Conservation (phyloP, 1,140 invertebrate species). For the Hylaeus anthracinus region DNA sequence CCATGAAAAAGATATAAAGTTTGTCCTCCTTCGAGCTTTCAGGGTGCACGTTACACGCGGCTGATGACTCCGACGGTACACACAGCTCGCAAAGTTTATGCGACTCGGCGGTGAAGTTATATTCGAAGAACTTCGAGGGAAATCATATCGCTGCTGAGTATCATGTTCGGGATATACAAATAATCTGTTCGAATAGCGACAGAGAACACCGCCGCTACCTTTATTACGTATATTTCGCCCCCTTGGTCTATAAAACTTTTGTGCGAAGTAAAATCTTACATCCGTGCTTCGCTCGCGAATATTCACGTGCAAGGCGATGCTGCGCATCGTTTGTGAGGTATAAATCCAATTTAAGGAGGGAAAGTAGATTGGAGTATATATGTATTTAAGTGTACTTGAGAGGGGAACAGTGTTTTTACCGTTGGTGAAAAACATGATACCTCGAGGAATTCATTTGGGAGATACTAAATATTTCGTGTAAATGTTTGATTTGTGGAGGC, state of each 20-base stretch:
- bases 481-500: too few relatives aligned
- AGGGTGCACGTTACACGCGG: constrained; percentile 32
- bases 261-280: constrained; percentile 47
- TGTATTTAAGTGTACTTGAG: too few relatives aligned
- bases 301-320: too few relatives aligned
- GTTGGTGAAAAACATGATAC: too few relatives aligned
- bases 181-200: constrained; percentile 57
- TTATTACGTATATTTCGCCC: constrained; percentile 31
- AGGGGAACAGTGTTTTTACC: too few relatives aligned
- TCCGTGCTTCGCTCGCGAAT: neutral
- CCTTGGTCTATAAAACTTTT: constrained; percentile 30
- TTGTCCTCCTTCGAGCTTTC: constrained; percentile 43
- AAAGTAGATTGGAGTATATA: too few relatives aligned
- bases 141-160: constrained; percentile 56
- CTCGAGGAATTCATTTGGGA: too few relatives aligned
- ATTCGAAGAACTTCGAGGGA: constrained; percentile 36
- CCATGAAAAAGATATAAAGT: constrained; percentile 60
- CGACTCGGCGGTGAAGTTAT: constrained; percentile 49
- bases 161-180: constrained; percentile 44
- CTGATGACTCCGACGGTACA: constrained; percentile 58
- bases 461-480: too few relatives aligned
- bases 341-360: too few relatives aligned
- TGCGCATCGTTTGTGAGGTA: too few relatives aligned
- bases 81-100: constrained; percentile 60
- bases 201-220: neutral